Evolutionary conservation across 2,797 vertebrate genomes (phyloP).

Genomic region (Brotula barbata): DNA sequence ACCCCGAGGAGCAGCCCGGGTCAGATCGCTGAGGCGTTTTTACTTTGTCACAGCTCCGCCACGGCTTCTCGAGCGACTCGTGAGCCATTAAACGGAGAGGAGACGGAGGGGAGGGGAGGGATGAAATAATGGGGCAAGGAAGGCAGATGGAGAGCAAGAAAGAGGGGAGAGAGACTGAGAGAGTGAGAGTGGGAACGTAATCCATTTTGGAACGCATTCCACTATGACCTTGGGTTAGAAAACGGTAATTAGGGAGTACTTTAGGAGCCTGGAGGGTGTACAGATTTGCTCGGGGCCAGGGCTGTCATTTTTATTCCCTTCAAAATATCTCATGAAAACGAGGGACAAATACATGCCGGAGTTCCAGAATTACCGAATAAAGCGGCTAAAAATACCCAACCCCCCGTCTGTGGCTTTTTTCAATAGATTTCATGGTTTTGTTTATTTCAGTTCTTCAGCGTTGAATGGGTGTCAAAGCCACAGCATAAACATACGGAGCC

Average conservation of each 20-base stretch:
- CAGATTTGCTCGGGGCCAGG: slow-evolving; percentile 47
- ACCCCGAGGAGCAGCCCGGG: slow-evolving; percentile 36
- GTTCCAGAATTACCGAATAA: slow-evolving; percentile 70
- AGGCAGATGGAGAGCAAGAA: slow-evolving; percentile 47
- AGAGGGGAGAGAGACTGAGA: slow-evolving; percentile 27
- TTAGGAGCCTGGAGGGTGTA: slow-evolving; percentile 58
- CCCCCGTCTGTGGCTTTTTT: slow-evolving; percentile 36
- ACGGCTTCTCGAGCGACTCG: slow-evolving; percentile 61
- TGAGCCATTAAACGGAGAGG: slow-evolving; percentile 71
- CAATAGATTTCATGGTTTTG: slow-evolving; percentile 64
- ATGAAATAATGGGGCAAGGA: slow-evolving; percentile 52
- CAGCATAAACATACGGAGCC: slow-evolving; percentile 64
- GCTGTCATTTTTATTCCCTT: slow-evolving; percentile 61
- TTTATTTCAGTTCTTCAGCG: slow-evolving; percentile 65
- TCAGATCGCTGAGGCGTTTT: slow-evolving; percentile 42
- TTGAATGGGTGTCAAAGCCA: slow-evolving; percentile 72
- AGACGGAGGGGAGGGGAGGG: slow-evolving; percentile 44
- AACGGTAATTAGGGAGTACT: slow-evolving; percentile 73
- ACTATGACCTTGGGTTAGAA: slow-evolving; percentile 66
- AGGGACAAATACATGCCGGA: slow-evolving; percentile 70
- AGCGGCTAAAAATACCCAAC: slow-evolving; percentile 64
- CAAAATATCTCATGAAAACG: slow-evolving; percentile 59
- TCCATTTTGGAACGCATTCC: slow-evolving; percentile 78
- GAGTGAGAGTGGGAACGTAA: slow-evolving; percentile 66
- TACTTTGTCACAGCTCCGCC: slow-evolving; percentile 55